These are phyloP conservation scores for Drosophila virilis DNA, from an alignment of 1,140 invertebrate species.

Conservation along the genomic window DNA sequence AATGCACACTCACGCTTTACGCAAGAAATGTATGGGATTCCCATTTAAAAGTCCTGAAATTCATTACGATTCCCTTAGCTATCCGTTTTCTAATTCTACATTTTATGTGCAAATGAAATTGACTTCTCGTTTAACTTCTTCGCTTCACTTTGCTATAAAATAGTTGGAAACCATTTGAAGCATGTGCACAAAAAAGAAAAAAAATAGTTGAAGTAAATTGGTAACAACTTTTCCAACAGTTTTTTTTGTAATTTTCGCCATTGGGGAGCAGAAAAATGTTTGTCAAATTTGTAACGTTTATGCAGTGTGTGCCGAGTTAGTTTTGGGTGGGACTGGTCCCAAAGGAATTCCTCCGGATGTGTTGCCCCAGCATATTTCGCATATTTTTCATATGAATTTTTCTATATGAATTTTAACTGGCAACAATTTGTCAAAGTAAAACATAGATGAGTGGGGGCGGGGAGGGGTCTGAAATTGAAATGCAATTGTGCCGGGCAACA, in stretches of 20 bases:
- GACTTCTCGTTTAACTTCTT: too few relatives aligned
- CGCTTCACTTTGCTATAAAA: too few relatives aligned
- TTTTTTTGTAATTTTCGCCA: conserved; percentile 10
- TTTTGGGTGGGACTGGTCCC: background rate
- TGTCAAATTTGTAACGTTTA: conserved; percentile 35
- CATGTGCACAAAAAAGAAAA: background rate
- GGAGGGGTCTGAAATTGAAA: conserved; percentile 7
- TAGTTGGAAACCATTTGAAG: too few relatives aligned
- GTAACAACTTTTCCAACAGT: conserved; percentile 1
- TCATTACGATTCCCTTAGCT: too few relatives aligned
- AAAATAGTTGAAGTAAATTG: background rate
- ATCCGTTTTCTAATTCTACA: too few relatives aligned
- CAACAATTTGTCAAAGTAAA: conserved; percentile 63
- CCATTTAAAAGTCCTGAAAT: too few relatives aligned
- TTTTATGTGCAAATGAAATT: too few relatives aligned
- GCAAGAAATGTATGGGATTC: too few relatives aligned
- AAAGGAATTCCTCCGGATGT: conserved; percentile 25
- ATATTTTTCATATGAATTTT: conserved; percentile 31
- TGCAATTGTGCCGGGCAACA: conserved; percentile 16
- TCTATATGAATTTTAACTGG: conserved; percentile 55
- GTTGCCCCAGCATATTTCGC: conserved; percentile 38
- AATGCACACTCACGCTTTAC: too few relatives aligned
- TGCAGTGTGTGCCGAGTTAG: conserved; percentile 30
- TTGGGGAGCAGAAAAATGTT: conserved; percentile 12
- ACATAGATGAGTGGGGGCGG: background rate